phyloP scores from a whole-genome alignment of 2,113 vertebrate genomes.

The Promerops cafer region DNA sequence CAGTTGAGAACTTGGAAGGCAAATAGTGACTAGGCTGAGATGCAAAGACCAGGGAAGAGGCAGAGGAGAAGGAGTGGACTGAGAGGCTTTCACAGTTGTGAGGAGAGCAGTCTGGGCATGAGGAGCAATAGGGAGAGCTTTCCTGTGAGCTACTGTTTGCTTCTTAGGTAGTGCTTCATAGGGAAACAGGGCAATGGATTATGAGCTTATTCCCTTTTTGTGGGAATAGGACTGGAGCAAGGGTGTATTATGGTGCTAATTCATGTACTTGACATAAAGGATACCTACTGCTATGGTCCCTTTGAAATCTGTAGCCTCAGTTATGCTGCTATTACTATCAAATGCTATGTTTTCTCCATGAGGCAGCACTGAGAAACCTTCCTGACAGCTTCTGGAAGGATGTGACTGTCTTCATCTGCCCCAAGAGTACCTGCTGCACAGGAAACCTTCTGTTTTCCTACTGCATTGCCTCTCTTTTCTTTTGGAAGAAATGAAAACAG shows the following conservation, averaged over 20 bases:
- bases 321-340: not conserved
- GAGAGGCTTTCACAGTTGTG: not conserved
- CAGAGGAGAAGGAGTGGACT: not conserved
- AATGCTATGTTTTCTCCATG: not conserved
- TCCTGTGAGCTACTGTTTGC: not conserved
- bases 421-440: not conserved
- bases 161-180: not conserved
- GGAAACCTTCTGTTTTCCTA: not conserved
- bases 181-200: not conserved
- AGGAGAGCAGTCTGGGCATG: not conserved
- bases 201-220: not conserved
- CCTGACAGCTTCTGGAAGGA: not conserved
- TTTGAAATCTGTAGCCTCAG: not conserved
- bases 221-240: not conserved
- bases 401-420: not conserved
- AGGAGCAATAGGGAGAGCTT: not conserved
- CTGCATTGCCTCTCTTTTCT: not conserved
- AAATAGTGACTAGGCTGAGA: not conserved
- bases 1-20: not conserved
- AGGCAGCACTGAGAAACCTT: not conserved
- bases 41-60: not conserved
- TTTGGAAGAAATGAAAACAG: not conserved
- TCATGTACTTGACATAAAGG: not conserved
- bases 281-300: not conserved
- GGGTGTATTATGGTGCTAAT: not conserved